Evolutionary conservation across 2,113 vertebrate species (phyloP).

Genomic region (Crotalus horridus): DNA sequence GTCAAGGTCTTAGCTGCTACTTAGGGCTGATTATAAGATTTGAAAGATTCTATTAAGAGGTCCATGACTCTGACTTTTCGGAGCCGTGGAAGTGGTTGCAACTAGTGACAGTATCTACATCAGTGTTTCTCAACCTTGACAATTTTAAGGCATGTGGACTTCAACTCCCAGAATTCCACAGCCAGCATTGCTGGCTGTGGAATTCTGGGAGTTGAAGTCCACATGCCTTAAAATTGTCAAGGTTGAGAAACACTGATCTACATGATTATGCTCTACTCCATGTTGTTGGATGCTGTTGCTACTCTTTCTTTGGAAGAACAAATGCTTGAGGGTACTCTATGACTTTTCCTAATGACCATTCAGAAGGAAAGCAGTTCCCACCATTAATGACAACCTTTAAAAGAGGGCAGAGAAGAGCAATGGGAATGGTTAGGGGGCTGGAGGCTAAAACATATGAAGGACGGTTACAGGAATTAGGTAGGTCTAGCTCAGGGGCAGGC

Average conservation of each 20-base stretch:
- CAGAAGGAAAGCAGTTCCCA: no score
- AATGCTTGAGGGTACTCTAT: background rate
- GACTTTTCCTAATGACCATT: background rate
- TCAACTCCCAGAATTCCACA: no score
- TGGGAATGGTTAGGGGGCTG: background rate
- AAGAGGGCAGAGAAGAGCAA: background rate
- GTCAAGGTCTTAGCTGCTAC: conserved; percentile 66
- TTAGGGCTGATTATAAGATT: conserved; percentile 74
- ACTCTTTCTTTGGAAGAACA: background rate
- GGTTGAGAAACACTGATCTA: no score
- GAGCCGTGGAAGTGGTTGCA: conserved; percentile 65
- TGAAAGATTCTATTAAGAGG: conserved; percentile 72
- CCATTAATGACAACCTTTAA: background rate
- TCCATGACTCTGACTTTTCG: conserved; percentile 70
- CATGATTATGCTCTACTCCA: background rate
- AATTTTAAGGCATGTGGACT: no score
- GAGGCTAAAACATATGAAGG: no score
- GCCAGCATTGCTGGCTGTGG: no score
- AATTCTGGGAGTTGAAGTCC: no score
- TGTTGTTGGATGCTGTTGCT: background rate
- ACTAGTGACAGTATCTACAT: background rate
- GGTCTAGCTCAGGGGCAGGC: no score
- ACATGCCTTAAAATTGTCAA: no score
- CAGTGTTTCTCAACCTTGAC: no score
- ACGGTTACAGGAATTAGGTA: no score